Evolutionary conservation across 2,888 invertebrate genomes (phyloP), one percentile per base, ranked within the genome.

Genomic region (Villa cingulata): DNA sequence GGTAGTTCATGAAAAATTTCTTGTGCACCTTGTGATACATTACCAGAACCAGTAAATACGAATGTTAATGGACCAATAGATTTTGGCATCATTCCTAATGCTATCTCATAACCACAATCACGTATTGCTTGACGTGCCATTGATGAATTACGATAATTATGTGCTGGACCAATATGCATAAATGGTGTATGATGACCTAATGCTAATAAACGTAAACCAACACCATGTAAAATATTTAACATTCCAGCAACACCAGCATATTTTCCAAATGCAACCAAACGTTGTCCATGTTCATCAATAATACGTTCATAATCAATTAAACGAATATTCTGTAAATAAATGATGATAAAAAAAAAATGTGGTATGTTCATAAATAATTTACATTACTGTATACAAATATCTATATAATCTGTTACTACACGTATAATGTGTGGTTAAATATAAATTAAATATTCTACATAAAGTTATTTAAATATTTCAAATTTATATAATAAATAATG

Each of bases 131-230:
- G 97, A 23, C 89, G 78, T 1, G 97, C 97, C 91, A 96, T 95
- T 58, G 91, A 92, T 0, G 92, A 94, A 66, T 89, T 95, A 34
- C 97, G 78, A 70, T 99, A 99, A 70, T 99, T 99, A 64, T 98
- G 98, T 0, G 98, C 94, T 5, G 95, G 92, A 0, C 95, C 97
- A 54, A 98, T 89, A 63, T 98, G 95, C 96, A 98, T 95, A 62
- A 99, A 98, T 0, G 98, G 98, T 0, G 98, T 98, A 63, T 98
- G 98, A 66, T 99, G 97, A 0, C 98, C 98, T 20, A 98, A 72
- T 0, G 97, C 97, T 46, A 98, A 72, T 14, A 68, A 74, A 43
- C 98, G 74, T 34, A 99, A 74, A 0, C 98, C 98, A 40, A 99
- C 72, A 1, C 98, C 98, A 62, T 99, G 98, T 16, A 99, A 73